These are phyloP conservation scores for Ceratotherium simum DNA, from an alignment of 2,113 vertebrate genomes.

Conservation along the genomic window DNA sequence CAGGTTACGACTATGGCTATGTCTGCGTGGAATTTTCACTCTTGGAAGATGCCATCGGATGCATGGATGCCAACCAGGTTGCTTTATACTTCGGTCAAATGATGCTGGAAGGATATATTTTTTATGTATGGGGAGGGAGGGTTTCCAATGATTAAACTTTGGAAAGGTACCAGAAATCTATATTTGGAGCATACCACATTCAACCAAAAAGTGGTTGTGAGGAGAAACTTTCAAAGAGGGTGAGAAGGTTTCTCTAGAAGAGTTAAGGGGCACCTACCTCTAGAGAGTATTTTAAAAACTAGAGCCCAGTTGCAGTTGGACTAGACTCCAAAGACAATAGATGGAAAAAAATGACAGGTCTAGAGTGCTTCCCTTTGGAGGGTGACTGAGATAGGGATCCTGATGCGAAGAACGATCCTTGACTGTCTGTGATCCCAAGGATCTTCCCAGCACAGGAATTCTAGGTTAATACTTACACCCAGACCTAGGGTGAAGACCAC, in stretches of 20 bases:
- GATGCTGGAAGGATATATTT: conserved; percentile 92
- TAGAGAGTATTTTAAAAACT: conserved; percentile 66
- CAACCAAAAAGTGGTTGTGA: conserved; percentile 74
- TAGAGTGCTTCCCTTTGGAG: conserved; percentile 72
- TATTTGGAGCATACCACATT: conserved; percentile 70
- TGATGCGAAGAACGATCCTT: conserved; percentile 51
- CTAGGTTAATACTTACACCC: neutral
- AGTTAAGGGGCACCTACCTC: conserved; percentile 51
- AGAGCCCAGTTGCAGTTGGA: conserved; percentile 38
- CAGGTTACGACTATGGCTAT: conserved; percentile 99
- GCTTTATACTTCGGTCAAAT: conserved; percentile 98
- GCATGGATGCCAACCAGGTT: conserved; percentile 99
- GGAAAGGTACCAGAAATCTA: conserved; percentile 82
- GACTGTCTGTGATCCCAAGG: conserved; percentile 8
- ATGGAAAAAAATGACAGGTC: conserved; percentile 56
- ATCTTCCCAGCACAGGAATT: conserved; percentile 43
- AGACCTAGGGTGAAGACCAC: conserved; percentile 67
- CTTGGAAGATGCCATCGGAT: conserved; percentile 99
- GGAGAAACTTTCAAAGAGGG: conserved; percentile 73
- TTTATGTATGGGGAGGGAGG: conserved; percentile 90
- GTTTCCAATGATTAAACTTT: conserved; percentile 76
- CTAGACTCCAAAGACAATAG: conserved; percentile 65
- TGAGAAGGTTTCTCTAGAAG: conserved; percentile 70
- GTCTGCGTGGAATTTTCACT: conserved; percentile 99
- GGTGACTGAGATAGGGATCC: conserved; percentile 53